Evolutionary conservation across 2,113 vertebrate species (phyloP), one percentile per base, ranked within the genome.

Genomic region (Tetrax tetrax): DNA sequence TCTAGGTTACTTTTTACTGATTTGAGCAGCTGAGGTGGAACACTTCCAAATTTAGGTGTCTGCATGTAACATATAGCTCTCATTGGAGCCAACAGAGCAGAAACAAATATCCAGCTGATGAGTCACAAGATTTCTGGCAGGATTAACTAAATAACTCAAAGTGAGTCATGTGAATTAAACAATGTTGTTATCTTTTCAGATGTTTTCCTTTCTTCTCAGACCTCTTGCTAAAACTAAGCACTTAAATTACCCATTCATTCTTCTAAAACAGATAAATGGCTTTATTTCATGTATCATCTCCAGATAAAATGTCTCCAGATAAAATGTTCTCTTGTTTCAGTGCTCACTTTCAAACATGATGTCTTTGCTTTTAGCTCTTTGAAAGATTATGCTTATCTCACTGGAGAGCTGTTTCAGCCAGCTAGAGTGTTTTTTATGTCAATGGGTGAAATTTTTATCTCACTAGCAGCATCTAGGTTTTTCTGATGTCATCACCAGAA

Each of bases 111-210:
- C 2, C 33, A 77, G 19, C 7, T 65, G 28, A 83, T 22, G 10
- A 50, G 10, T 54, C 31, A 45, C 16, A 61, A 77, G 54, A 70
- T 66, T 83, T 81, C 31, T 75, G 57, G 3, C 28, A 87, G 18
- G 37, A 93, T 43, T 25, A 75, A 50, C 25, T 47, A 81, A 81
- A 41, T 59, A 11, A 19, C 9, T 84, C 18, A 21, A 50, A 83
- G 27, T 1, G 2, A 81, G 15, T 41, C 10, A 22, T 0, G 0
- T 53, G 24, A 89, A 74, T 48, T 45, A 57, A 65, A 45, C 1
- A n/a, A 24, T 2, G 1, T 10, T 70, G 20, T 21, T 76, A 53
- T 45, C 13, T 3, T 45, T 74, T 45, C 22, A 41, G 10, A 35
- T 8, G 18, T 56, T 84, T 77, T 50, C 12, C 20, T 83, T 83